Base-by-base conservation (phyloP, 2,888 invertebrate genomes). In the Mythimna albipuncta region DNA sequence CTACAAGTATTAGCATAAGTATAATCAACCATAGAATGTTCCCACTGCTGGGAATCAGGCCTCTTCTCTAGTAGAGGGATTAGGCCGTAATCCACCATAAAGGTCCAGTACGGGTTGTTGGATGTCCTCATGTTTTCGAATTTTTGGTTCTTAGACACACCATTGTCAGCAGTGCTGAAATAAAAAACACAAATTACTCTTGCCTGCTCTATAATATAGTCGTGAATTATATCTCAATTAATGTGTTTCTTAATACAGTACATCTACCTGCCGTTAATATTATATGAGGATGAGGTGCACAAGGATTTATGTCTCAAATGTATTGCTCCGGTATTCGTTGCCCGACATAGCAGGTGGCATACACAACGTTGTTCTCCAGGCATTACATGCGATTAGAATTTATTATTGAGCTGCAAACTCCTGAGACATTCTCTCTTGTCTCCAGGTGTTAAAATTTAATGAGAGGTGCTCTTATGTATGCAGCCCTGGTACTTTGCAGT, bases 331-430 rank as follows among this genome's bases (percentile, higher is more conserved):
- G 35, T 16, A 75, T 52, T 64, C 50, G 38, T 21, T 41, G 64
- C 21, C 47, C 52, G 2, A 64, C 64, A 21, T 52, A 55, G 64
- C 67, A 82, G 79, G 67, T 65, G 64, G 66, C 47, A 62, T 41
- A 21, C 32, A 54, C 35, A 6, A 26, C 69, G 55, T 35, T 66
- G 79, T 70, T 78, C 79, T 63, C 58, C 65, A 67, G 52, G 54
- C 52, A 55, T 73, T 70, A 77, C 77, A 72, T 41, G 35, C 41
- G 68, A 81, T 81, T 81, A 66, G 77, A 80, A 80, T 80, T 72
- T 65, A 83, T 78, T 70, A 79, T 82, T 62, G 67, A 78, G 10
- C 13, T 63, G 32, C n/a, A 32, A 63, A 58, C 41, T 76, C 59
- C 38, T 63, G 57, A 65, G 54, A 64, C 57, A 61, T 19, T 58